Conservation (phyloP, 2,797 vertebrate genomes). For the Vespertilio murinus region DNA sequence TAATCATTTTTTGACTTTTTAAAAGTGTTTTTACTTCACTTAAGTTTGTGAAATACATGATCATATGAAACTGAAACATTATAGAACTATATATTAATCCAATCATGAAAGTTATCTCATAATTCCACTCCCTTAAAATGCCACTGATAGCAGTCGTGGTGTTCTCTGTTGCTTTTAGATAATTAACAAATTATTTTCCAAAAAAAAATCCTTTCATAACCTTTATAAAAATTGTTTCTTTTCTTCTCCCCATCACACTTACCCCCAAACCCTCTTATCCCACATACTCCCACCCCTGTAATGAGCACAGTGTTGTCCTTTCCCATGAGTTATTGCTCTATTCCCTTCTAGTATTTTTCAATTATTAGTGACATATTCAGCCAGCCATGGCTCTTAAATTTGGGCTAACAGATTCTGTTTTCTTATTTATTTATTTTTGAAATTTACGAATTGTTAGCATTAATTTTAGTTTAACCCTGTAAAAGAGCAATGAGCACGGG, state of each 20-base stretch:
- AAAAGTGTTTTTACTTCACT: not conserved
- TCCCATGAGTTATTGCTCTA: not conserved
- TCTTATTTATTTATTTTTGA: not conserved
- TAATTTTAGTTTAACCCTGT: not conserved
- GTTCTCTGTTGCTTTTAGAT: not conserved
- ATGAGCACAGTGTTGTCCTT: not conserved
- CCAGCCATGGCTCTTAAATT: not conserved
- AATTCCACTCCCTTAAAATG: conserved; percentile 26
- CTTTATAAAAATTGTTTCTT: not conserved
- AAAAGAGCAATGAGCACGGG: too few relatives aligned
- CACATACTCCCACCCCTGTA: not conserved
- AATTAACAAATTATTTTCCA: not conserved
- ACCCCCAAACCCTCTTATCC: not conserved
- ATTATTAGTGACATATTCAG: not conserved
- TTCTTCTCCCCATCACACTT: not conserved
- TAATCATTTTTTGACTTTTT: not conserved
- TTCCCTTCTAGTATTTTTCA: not conserved
- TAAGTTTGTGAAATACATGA: conserved; percentile 61
- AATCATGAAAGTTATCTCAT: not conserved
- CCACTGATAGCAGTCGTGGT: not conserved
- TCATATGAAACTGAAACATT: conserved; percentile 55
- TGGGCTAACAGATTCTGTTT: not conserved
- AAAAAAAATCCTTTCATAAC: not conserved
- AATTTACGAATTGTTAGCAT: not conserved
- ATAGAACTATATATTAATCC: conserved; percentile 48